Percentiles rank a stretch among this genome's conserved stretches.
These are phyloP conservation scores for Lepidocolaptes lacrymiger DNA, from an alignment of 2,797 vertebrate genomes.

Conservation along the genomic window DNA sequence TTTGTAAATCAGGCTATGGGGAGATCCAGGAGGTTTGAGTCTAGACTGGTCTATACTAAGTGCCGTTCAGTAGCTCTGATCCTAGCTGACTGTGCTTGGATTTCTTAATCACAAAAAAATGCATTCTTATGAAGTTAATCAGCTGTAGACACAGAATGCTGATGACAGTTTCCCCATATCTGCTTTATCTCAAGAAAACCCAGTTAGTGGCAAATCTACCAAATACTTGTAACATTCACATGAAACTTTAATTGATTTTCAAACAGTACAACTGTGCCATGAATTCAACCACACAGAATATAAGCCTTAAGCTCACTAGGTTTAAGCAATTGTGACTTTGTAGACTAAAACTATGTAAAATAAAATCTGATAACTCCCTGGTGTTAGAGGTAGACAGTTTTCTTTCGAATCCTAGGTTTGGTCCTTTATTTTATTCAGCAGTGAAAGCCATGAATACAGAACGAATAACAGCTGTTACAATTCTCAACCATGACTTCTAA, in stretches of 20 bases:
- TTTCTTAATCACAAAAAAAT: slow-evolving; percentile 84
- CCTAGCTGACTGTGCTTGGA: slow-evolving; percentile 77
- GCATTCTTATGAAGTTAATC: slow-evolving; percentile 83
- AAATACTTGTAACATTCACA: slow-evolving; percentile 89
- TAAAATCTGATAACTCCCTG: slow-evolving; percentile 90
- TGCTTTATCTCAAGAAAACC: slow-evolving; percentile 86
- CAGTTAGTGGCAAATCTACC: slow-evolving; percentile 85
- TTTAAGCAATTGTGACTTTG: slow-evolving; percentile 88
- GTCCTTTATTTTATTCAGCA: slow-evolving; percentile 99
- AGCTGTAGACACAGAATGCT: slow-evolving; percentile 85
- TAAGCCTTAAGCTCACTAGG: slow-evolving; percentile 89
- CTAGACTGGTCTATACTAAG: slow-evolving; percentile 67
- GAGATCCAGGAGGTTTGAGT: slow-evolving; percentile 60
- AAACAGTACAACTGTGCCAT: slow-evolving; percentile 79
- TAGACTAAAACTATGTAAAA: slow-evolving; percentile 84
- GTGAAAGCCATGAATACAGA: slow-evolving; percentile 99
- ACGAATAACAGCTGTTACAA: slow-evolving; percentile 99
- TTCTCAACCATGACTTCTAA: slow-evolving; percentile 99
- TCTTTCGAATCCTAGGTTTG: slow-evolving; percentile 99
- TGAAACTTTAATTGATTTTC: slow-evolving; percentile 92
- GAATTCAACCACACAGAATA: slow-evolving; percentile 83
- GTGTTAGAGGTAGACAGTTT: slow-evolving; percentile 97
- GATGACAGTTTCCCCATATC: slow-evolving; percentile 77
- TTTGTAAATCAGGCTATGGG: slow-evolving; percentile 54
- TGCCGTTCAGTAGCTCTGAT: slow-evolving; percentile 72